These are phyloP conservation scores for Hylia prasina DNA, from an alignment of 2,113 vertebrate genomes.

Conservation along the genomic window DNA sequence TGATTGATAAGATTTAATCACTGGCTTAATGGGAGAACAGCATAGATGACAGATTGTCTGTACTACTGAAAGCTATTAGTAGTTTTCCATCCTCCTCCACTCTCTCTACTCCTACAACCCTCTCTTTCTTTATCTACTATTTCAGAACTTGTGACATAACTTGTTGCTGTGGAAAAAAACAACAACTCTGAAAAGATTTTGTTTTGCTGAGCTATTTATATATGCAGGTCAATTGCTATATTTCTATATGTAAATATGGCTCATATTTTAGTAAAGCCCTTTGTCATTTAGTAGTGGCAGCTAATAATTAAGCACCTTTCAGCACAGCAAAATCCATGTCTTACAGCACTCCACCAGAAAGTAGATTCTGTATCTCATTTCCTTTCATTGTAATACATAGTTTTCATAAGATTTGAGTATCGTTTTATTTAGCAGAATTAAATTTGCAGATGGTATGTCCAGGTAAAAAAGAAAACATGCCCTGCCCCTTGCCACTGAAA, in stretches of 20 bases:
- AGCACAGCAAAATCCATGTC: neutral
- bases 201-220: neutral
- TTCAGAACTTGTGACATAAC: neutral
- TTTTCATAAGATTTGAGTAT: neutral
- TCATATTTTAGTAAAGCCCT: neutral
- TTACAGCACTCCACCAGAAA: neutral
- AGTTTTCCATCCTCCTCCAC: neutral
- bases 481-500: neutral
- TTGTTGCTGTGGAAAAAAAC: neutral
- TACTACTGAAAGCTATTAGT: neutral
- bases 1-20: neutral
- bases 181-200: neutral
- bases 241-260: neutral
- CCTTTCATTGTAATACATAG: neutral
- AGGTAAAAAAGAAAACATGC: fast-evolving
- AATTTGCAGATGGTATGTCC: neutral
- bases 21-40: neutral
- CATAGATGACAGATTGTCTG: neutral
- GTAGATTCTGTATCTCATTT: neutral
- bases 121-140: neutral
- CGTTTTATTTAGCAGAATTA: neutral
- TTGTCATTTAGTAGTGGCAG: neutral
- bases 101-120: neutral
- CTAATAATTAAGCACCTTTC: neutral
- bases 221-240: neutral